Base-by-base conservation (phyloP, 2,113 vertebrate genomes). In the Chaetura pelagica region DNA sequence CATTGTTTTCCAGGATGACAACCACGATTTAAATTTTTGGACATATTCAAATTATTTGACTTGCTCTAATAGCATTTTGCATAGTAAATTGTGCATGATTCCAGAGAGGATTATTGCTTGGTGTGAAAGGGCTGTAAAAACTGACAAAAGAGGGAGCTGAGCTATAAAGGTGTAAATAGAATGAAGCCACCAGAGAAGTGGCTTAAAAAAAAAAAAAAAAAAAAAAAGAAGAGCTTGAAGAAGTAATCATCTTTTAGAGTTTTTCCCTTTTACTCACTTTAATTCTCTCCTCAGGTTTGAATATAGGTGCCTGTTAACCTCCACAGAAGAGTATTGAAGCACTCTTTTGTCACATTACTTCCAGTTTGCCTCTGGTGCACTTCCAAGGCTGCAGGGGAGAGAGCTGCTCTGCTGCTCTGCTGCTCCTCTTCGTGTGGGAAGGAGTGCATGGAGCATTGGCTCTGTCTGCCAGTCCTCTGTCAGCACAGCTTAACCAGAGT, bases 301-400 rank as follows among this genome's bases (percentile, higher is more conserved):
- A 64, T 7, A 15, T 1, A 29, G 8, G 9, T 72, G 16, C 23
- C 48, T 61, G 5, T 67, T 64, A 68, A 5, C 27, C 30, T 87
- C 8, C 29, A 35, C 26, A 52, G 44, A n/a, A 18, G 40, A 72
- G 7, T 62, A 38, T 4, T 0, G 0, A 48, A 24, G 24, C 26
- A 19, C 48, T 21, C 35, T 0, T 66, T 59, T 82, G 23, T 63
- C 29, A n/a, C 15, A 1, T 57, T 67, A 18, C n/a, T 85, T 91
- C 32, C 34, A 27, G 14, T 12, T 23, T 64, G 17, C 30, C 29
- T 17, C 0, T 84, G 49, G 54, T 68, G 30, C 30, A 15, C 42
- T 84, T 44, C 32, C 20, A 44, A n/a, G 46, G 20, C 22, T 8
- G 6, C 16, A 84, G 15, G 29, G 30, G 11, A 46, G 24, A 15